phyloP scores from a whole-genome alignment of 2,113 vertebrate genomes.

The Poeciliopsis turrubarensis region DNA sequence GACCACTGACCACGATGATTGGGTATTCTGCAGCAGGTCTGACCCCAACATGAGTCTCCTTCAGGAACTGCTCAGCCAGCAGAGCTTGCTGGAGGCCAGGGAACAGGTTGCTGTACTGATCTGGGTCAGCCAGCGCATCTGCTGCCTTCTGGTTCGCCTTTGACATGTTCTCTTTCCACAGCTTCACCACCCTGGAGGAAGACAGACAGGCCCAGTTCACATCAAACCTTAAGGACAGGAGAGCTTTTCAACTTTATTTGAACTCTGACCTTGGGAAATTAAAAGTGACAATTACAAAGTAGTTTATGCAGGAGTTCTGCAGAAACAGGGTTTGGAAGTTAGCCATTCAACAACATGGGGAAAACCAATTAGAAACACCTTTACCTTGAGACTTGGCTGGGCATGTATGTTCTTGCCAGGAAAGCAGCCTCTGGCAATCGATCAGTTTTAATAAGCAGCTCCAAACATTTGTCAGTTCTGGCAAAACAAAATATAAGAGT shows the following conservation, averaged over 20 bases:
- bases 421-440: constrained; percentile 95
- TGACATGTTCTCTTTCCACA: constrained; percentile 92
- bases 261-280: neutral
- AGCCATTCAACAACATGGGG: neutral
- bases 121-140: constrained; percentile 93
- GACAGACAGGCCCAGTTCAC: neutral
- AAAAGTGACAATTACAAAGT: no score
- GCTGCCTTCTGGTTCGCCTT: constrained; percentile 96
- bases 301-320: neutral
- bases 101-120: constrained; percentile 94
- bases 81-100: constrained; percentile 92
- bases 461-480: constrained; percentile 92
- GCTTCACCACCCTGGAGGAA: constrained; percentile 84
- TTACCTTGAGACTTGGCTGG: constrained; percentile 79
- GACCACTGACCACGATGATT: constrained; percentile 84
- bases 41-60: constrained; percentile 81
- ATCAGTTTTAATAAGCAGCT: constrained; percentile 91
- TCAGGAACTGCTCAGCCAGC: constrained; percentile 89
- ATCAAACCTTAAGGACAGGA: neutral
- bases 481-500: neutral
- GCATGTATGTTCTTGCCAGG: constrained; percentile 92
- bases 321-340: neutral
- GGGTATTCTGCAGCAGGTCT: constrained; percentile 89
- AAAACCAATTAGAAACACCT: neutral
- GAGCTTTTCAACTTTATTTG: neutral